Evolutionary conservation across 2,797 vertebrate genomes (phyloP).

Genomic region (Danio albolineatus): DNA sequence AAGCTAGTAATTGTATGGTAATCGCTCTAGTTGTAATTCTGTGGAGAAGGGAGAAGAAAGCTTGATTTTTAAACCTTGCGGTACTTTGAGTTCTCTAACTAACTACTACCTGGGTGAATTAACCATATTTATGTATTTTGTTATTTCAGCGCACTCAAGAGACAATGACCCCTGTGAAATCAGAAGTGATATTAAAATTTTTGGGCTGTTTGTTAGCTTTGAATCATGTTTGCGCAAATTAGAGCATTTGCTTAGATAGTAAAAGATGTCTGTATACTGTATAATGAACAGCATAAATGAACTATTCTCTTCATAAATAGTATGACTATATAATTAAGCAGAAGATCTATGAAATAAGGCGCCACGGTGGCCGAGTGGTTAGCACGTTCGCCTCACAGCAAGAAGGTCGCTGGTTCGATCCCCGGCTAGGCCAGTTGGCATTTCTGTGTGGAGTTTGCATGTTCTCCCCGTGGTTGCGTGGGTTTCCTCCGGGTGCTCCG

Average conservation of each 20-base stretch:
- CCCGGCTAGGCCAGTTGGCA: too few species aligned
- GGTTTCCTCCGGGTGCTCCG: too few species aligned
- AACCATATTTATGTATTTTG: constrained; percentile 35
- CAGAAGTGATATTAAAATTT: neutral
- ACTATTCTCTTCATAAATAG: too few species aligned
- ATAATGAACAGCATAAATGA: too few species aligned
- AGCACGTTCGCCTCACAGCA: too few species aligned
- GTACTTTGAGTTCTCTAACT: constrained; percentile 12
- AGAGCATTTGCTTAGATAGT: neutral
- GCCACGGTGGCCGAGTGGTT: too few species aligned
- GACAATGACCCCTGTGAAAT: neutral
- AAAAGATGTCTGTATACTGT: neutral
- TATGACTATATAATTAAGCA: too few species aligned
- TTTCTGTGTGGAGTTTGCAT: too few species aligned
- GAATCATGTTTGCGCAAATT: neutral
- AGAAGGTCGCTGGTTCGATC: too few species aligned
- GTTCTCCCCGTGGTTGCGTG: too few species aligned
- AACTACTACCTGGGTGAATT: neutral
- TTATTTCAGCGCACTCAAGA: neutral
- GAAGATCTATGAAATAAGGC: neutral
- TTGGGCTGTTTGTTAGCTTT: too few species aligned
- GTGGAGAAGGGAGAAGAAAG: neutral
- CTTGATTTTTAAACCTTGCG: constrained; percentile 8
- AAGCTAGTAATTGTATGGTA: neutral
- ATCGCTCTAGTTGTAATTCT: too few species aligned